phyloP scores from a whole-genome alignment of 2,797 vertebrate genomes.

The Acrossocheilus wenchowensis region DNA sequence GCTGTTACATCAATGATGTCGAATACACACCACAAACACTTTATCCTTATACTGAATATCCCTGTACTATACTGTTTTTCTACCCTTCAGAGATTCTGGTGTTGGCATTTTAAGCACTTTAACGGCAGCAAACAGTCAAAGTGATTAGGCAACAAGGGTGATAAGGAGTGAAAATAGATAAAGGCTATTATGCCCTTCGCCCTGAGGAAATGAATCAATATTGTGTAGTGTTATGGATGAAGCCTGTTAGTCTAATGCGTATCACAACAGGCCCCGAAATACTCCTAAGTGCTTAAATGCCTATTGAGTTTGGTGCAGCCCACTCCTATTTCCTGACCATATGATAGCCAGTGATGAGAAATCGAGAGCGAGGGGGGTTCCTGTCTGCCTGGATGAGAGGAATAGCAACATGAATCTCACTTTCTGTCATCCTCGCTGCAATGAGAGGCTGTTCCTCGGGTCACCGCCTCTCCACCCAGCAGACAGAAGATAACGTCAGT shows the following conservation, averaged over 20 bases:
- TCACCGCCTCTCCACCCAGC: not conserved
- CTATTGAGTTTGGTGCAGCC: constrained; percentile 58
- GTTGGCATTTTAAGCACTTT: constrained; percentile 11
- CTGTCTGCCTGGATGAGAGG: constrained; percentile 39
- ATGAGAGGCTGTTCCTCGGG: constrained; percentile 5
- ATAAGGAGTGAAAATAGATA: constrained; percentile 43
- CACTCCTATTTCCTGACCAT: constrained; percentile 57
- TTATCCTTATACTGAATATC: not conserved
- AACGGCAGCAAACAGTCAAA: constrained; percentile 39
- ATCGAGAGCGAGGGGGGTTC: constrained; percentile 16
- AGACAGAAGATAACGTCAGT: constrained; percentile 28
- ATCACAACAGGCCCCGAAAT: constrained; percentile 60
- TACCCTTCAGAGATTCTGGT: not conserved
- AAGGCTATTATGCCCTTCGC: constrained; percentile 44
- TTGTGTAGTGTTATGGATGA: constrained; percentile 66
- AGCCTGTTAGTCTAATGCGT: constrained; percentile 60
- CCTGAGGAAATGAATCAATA: constrained; percentile 71
- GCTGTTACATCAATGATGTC: not conserved
- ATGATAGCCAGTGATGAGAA: constrained; percentile 50
- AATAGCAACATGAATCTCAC: constrained; percentile 47
- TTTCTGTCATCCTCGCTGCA: constrained; percentile 38
- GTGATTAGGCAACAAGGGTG: constrained; percentile 38
- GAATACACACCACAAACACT: not conserved
- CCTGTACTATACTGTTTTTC: not conserved
- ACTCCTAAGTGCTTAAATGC: constrained; percentile 60